Conservation (phyloP, 2,888 invertebrate genomes). For the Agrotis ipsilon region DNA sequence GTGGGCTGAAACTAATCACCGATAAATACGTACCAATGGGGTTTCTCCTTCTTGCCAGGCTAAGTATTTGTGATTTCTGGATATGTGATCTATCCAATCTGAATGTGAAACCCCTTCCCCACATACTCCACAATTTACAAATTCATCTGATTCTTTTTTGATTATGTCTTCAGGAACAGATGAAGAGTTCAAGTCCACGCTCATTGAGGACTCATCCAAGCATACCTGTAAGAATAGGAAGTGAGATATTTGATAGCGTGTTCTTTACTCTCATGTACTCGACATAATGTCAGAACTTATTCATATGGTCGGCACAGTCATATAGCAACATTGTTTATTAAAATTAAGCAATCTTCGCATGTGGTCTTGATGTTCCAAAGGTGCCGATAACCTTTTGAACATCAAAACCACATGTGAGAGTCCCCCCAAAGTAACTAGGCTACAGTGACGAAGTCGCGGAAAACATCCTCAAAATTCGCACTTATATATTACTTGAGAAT, state of each 20-base stretch:
- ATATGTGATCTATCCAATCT: slow-evolving; percentile 72
- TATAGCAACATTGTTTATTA: too few relatives aligned
- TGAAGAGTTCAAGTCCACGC: slow-evolving; percentile 23
- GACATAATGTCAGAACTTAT: too few relatives aligned
- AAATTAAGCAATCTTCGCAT: too few relatives aligned
- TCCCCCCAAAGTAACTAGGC: too few relatives aligned
- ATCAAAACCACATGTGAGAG: too few relatives aligned
- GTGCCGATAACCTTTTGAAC: too few relatives aligned
- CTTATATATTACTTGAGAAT: too few relatives aligned
- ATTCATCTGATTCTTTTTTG: background rate
- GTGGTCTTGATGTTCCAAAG: too few relatives aligned
- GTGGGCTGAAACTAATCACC: too few relatives aligned
- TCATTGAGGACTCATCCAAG: slow-evolving; percentile 36
- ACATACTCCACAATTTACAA: slow-evolving; percentile 58
- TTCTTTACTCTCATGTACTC: background rate
- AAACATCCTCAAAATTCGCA: too few relatives aligned
- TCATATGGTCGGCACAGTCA: too few relatives aligned
- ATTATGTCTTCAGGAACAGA: background rate
- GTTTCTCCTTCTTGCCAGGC: slow-evolving; percentile 70
- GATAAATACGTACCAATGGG: slow-evolving; percentile 65
- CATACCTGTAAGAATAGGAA: slow-evolving; percentile 14
- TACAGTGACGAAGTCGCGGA: too few relatives aligned
- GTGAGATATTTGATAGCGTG: background rate
- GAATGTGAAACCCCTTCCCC: slow-evolving; percentile 35
- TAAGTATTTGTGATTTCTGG: slow-evolving; percentile 71